Base-by-base conservation (phyloP, 2,888 invertebrate genomes). In the Caenorhabditis sinica region DNA sequence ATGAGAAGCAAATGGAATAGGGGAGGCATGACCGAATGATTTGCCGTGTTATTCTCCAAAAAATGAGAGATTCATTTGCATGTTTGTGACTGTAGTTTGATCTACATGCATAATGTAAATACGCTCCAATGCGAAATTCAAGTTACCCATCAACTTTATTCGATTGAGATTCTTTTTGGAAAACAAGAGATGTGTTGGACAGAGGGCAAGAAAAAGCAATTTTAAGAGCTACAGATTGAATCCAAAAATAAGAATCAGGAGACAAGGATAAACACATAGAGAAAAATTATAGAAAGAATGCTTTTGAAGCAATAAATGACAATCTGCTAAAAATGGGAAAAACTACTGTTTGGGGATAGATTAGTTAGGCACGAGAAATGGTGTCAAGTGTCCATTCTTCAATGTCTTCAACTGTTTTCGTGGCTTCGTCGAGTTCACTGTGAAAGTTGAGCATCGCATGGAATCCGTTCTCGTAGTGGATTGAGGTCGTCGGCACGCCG, bases 371-470 rank as follows among this genome's bases (percentile, higher is more conserved):
- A 36, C 20, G 30, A 43, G 30, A 13, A 20, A 63, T 63, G 2
- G 43, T 43, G 11, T 79, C 45, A 40, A 80, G 36, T 17, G 85
- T 86, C 86, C 86, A 88, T 25, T 53, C 45, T 56, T 85, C 82
- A 65, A 87, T 85, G 73, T 86, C 87, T 9, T 61, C 43, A 23
- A 87, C 68, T 40, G 81, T 43, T 17, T 65, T 65, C 9, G 75
- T 65, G 8, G 89, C 90, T 51, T 87, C 83, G 56, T 84, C 43
- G 11, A 90, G 60, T 36, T 90, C 87, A 30, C 77, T 83, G 79
- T 87, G 87, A 81, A 90, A 89, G 85, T 90, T 89, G 63, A 90
- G 83, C 88, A 90, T 89, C 13, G 88, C 90, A 58, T 90, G 90
- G 82, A 91, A 89, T 15, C 89, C 90, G 51, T 85, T 68, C 43